Percentiles rank a stretch among this genome's conserved stretches.
These are phyloP conservation scores for Pampus argenteus DNA, from an alignment of 2,797 vertebrate genomes.

Conservation along the genomic window DNA sequence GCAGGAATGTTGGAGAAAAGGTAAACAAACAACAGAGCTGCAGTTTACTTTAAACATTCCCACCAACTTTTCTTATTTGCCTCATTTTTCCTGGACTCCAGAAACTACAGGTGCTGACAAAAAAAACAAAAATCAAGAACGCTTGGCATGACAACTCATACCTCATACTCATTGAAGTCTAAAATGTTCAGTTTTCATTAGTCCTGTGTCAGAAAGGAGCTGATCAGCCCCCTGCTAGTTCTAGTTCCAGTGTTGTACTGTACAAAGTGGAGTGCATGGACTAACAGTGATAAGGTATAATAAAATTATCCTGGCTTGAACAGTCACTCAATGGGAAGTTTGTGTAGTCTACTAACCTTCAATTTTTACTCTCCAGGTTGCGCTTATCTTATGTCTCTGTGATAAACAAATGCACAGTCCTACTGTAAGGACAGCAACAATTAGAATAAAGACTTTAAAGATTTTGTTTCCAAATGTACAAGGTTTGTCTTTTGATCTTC, in stretches of 20 bases:
- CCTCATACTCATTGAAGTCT: neutral
- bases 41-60: neutral
- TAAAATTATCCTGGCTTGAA: conserved; percentile 5
- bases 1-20: neutral
- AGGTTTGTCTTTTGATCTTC: conserved; percentile 20
- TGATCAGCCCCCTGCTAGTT: too few relatives aligned
- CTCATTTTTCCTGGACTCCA: neutral
- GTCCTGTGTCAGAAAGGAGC: neutral
- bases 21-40: neutral
- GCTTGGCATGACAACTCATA: neutral
- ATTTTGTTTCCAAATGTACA: neutral
- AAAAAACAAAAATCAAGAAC: neutral
- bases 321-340: conserved; percentile 31
- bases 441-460: neutral
- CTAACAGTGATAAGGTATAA: neutral
- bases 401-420: conserved; percentile 11
- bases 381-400: conserved; percentile 17
- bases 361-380: conserved; percentile 11
- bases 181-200: neutral
- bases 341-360: conserved; percentile 46
- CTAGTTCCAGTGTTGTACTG: neutral
- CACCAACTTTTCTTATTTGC: too few relatives aligned
- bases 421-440: neutral
- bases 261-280: neutral
- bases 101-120: neutral